phyloP scores from a whole-genome alignment of 1,140 invertebrate genomes.

The Drosophila subpulchrella region DNA sequence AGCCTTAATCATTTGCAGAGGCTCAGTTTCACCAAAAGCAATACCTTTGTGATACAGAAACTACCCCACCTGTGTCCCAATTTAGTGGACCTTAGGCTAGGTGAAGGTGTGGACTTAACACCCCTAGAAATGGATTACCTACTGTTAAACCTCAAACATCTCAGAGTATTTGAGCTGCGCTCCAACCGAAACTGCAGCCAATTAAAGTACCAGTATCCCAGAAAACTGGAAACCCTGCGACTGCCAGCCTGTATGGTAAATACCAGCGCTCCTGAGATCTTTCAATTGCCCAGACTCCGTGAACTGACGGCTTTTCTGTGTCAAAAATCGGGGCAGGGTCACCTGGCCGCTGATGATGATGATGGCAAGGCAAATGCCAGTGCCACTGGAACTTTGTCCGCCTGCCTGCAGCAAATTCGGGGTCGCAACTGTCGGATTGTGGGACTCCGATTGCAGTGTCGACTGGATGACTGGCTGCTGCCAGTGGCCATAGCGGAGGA shows the following conservation, averaged over 20 bases:
- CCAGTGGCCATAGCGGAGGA: constrained; percentile 18
- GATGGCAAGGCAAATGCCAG: constrained; percentile 49
- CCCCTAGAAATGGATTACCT: constrained; percentile 27
- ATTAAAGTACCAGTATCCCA: constrained; percentile 5
- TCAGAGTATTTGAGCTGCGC: constrained; percentile 45
- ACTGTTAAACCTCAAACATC: constrained; percentile 13
- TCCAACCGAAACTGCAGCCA: constrained; percentile 8
- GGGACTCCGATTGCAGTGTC: constrained; percentile 65
- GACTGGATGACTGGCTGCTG: constrained; percentile 60
- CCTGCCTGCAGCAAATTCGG: constrained; percentile 6
- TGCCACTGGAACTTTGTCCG: constrained; percentile 26
- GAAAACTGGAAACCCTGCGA: constrained; percentile 43
- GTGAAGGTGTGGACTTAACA: constrained; percentile 7
- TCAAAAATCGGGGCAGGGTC: constrained; percentile 14
- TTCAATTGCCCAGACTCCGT: constrained; percentile 48
- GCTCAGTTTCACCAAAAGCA: constrained; percentile 41
- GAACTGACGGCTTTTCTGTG: constrained; percentile 67
- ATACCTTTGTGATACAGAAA: constrained; percentile 20
- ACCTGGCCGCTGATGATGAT: constrained; percentile 35
- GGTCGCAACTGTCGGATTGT: constrained; percentile 53
- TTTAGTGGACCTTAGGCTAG: constrained; percentile 44
- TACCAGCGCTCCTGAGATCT: constrained; percentile 35
- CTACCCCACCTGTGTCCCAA: constrained; percentile 37
- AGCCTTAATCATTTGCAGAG: constrained; percentile 19
- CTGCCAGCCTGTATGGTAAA: constrained; percentile 61